Conservation (phyloP, 1,140 invertebrate species). For the Drosophila lacteicornis region DNA sequence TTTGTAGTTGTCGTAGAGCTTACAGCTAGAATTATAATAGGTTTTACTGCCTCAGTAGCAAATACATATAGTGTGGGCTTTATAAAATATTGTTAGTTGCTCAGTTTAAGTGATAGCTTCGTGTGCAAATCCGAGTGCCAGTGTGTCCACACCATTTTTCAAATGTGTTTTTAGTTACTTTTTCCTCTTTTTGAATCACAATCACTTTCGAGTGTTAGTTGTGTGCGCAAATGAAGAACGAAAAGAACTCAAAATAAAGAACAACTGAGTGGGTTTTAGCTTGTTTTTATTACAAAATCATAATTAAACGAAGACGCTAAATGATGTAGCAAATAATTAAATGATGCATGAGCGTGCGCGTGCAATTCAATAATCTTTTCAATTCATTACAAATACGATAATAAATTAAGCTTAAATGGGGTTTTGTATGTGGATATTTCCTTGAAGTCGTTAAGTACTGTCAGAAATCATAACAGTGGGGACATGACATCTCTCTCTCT, state of each 20-base stretch:
- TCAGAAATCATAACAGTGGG: slow-evolving; percentile 52
- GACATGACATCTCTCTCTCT: slow-evolving; percentile 13
- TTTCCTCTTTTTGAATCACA: slow-evolving; percentile 73
- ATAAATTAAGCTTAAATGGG: slow-evolving; percentile 74
- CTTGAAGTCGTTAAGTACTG: slow-evolving; percentile 67
- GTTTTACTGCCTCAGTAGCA: slow-evolving; percentile 78
- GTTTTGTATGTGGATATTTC: slow-evolving; percentile 36
- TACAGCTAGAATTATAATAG: slow-evolving; percentile 59
- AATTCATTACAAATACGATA: slow-evolving; percentile 54
- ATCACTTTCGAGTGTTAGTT: slow-evolving; percentile 77
- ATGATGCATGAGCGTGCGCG: slow-evolving; percentile 41
- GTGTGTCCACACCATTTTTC: slow-evolving; percentile 56
- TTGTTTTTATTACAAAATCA: slow-evolving; percentile 64
- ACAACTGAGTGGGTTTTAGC: slow-evolving; percentile 32
- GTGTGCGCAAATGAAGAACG: slow-evolving; percentile 38
- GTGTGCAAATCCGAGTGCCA: slow-evolving; percentile 35
- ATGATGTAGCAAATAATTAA: slow-evolving; percentile 32
- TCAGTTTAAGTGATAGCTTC: slow-evolving; percentile 48
- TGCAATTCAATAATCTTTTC: slow-evolving; percentile 38
- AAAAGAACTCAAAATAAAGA: slow-evolving; percentile 25
- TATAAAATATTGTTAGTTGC: slow-evolving; percentile 61
- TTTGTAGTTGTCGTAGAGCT: slow-evolving; percentile 58
- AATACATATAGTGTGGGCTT: slow-evolving; percentile 60
- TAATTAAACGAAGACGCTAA: slow-evolving; percentile 58
- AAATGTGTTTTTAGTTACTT: slow-evolving; percentile 68